Evolutionary conservation across 2,113 vertebrate genomes (phyloP), one percentile per base, ranked within the genome.

Genomic region (Psettodes erumei): DNA sequence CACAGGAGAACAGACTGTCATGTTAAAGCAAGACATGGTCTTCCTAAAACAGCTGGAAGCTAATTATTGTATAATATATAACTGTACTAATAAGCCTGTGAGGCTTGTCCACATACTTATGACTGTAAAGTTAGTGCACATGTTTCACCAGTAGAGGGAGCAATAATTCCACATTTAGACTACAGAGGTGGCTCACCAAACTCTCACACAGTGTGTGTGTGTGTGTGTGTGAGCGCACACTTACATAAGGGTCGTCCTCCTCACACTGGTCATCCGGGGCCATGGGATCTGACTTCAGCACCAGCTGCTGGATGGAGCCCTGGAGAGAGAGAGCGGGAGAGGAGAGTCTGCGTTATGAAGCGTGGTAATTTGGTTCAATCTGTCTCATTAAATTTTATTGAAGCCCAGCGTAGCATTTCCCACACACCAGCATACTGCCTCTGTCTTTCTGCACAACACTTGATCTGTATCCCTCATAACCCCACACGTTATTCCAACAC

Each of bases 221-320:
- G 18, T 37, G 27, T 25, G 55, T 55, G 37, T 60, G 47, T 18
- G 21, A 1, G 2, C 50, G 71, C 50, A n/a, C 72, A 92, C 96
- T 97, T 82, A 99, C 97, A 59, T 96, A 96, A 15, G 96, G 93
- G 45, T 98, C 96, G 50, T 97, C 96, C 21, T 97, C 95, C 84
- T 98, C 97, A 71, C 98, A 98, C 61, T 96, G 94, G 75, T 97
- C 96, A 77, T 96, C 96, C 0, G 94, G 90, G 63, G 93, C 91
- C 43, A 88, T 92, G 83, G 94, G 93, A 86, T 98, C 95, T 0
- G 95, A 83, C 72, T 95, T 95, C 78, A 99, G 53, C 50, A 93
- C 90, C 87, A 99, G 93, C 82, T 97, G 96, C 86, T 98, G 97
- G 81, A 99, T 95, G 5, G 96, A 97, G 27, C 98, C 98, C 98